These are phyloP conservation scores for Puntigrus tetrazona DNA, from an alignment of 2,113 vertebrate species.

Conservation along the genomic window DNA sequence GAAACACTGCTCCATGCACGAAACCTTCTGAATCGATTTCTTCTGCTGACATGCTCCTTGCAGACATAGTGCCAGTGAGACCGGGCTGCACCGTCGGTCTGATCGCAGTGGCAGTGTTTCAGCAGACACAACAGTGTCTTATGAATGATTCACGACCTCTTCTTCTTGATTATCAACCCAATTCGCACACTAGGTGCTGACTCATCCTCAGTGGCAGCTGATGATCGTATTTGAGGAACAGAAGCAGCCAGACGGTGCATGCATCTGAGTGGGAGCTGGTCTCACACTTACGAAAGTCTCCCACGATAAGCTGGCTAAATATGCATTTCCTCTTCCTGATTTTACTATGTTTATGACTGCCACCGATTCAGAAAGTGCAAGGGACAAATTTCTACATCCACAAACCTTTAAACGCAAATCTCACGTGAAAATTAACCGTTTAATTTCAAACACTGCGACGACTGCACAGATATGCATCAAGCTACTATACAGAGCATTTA, in stretches of 20 bases:
- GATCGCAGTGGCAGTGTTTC: not conserved
- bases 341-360: not conserved
- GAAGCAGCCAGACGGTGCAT: constrained; percentile 9
- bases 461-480: not conserved
- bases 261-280: constrained; percentile 28
- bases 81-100: not conserved
- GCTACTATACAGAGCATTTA: not conserved
- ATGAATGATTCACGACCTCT: constrained; percentile 31
- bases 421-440: not conserved
- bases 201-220: constrained; percentile 45
- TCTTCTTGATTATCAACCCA: not conserved
- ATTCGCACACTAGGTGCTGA: constrained; percentile 45
- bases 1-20: not conserved
- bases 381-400: not conserved
- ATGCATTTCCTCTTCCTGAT: not conserved
- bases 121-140: constrained; percentile 20
- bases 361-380: not conserved
- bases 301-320: constrained; percentile 19
- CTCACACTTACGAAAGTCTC: not conserved
- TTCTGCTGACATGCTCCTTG: not conserved
- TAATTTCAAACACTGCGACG: not conserved
- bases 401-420: no score
- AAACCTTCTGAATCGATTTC: not conserved
- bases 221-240: constrained; percentile 18
- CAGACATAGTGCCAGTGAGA: not conserved